A percentile compares a stretch with the other conserved stretches of the same genome.
Evolutionary conservation across 1,140 invertebrate species (phyloP).

Genomic region (Drosophila funebris): DNA sequence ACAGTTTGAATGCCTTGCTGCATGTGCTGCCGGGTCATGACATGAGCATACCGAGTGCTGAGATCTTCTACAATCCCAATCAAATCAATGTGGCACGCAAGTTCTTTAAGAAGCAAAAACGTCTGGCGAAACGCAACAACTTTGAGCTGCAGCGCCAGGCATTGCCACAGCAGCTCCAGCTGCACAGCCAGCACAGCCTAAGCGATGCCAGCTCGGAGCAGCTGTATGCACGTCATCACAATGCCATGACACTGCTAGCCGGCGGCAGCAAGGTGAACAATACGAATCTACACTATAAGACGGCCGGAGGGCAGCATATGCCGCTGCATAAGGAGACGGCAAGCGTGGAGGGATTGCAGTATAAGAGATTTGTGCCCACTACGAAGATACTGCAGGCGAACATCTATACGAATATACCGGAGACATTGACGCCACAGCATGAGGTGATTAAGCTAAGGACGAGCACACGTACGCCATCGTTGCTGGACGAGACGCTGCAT

Average conservation of each 20-base stretch:
- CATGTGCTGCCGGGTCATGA: slow-evolving; percentile 70
- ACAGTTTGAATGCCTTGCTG: slow-evolving; percentile 86
- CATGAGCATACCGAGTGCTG: slow-evolving; percentile 85
- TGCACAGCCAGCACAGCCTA: slow-evolving; percentile 78
- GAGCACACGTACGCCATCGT: slow-evolving; percentile 67
- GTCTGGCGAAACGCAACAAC: slow-evolving; percentile 90
- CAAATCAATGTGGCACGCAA: slow-evolving; percentile 96
- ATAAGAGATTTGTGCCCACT: slow-evolving; percentile 59
- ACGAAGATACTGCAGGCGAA: slow-evolving; percentile 86
- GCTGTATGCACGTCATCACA: slow-evolving; percentile 83
- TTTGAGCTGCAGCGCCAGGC: slow-evolving; percentile 86
- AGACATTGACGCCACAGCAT: slow-evolving; percentile 87
- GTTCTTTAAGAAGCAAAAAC: slow-evolving; percentile 94
- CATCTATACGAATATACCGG: slow-evolving; percentile 90
- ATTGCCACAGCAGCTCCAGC: slow-evolving; percentile 85
- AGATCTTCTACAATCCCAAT: slow-evolving; percentile 96
- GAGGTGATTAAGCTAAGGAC: slow-evolving; percentile 84
- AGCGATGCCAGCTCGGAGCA: slow-evolving; percentile 85
- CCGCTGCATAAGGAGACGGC: not conserved
- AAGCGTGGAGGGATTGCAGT: slow-evolving; percentile 45
- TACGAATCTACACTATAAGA: slow-evolving; percentile 86
- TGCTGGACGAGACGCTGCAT: slow-evolving; percentile 84
- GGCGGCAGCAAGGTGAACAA: slow-evolving; percentile 90
- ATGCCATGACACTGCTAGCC: slow-evolving; percentile 88
- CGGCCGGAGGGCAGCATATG: slow-evolving; percentile 14